Evolutionary conservation across 2,113 vertebrate species (phyloP), one percentile per base, ranked within the genome.

Genomic region (Arothron firmamentum): DNA sequence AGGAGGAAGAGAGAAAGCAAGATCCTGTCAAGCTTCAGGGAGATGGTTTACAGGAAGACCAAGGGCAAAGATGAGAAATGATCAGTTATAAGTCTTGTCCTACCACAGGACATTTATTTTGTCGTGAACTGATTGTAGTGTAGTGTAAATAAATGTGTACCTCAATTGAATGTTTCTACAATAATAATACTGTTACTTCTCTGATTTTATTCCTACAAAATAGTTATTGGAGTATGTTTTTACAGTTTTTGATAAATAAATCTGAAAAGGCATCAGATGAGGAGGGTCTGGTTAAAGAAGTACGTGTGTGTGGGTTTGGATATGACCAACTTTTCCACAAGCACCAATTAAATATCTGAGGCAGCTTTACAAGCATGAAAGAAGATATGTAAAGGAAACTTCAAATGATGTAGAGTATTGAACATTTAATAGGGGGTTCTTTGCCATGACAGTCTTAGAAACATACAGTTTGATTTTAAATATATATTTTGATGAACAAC

Each of bases 21-120:
- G 89, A 98, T 98, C 78, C 90, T 98, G 66, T 95, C 95, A 1
- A 97, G 95, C 82, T 98, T 98, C 83, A 92, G 93, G 65, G 95
- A 99, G 87, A 99, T 98, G 94, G 94, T 98, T 34, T 96, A 98
- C 88, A 92, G 94, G 68, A 99, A 99, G 82, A 97, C 96, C 46
- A 99, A 97, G 85, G 95, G 94, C 75, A 98, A 98, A 81, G 95
- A 99, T 15, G 94, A 97, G 70, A 98, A 97, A 79, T 98, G 85
- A 88, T 8, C 21, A n/a, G 10, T 23, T 18, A 62, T 62, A 13
- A 52, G 4, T 5, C 28, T 21, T 3, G 17, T 14, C 8, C 38
- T 56, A 41, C 8, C 17, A 49, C 17, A 18, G 47, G 15, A 34
- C 8, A 1, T 31, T 52, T 28, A 15, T 53, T 53, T 52, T 55